Evolutionary conservation across 2,113 vertebrate genomes (phyloP), one percentile per base, ranked within the genome.

Genomic region (Myrmecophaga tridactyla): DNA sequence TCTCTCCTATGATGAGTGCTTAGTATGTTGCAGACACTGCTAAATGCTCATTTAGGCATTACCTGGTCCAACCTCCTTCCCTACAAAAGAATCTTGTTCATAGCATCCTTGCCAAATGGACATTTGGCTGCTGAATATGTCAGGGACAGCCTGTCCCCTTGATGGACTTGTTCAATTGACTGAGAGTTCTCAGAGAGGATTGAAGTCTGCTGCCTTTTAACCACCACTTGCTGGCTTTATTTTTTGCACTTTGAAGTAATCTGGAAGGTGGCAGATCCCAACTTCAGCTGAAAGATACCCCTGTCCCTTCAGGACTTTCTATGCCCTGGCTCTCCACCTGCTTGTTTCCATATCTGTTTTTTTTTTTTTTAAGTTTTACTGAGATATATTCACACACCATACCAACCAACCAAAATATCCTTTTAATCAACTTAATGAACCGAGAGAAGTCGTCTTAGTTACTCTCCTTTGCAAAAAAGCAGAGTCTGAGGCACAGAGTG

Each of bases 221-320:
- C 69, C 20, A 48, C 31, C 13, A 1, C 4, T 20, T 34, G 8
- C 0, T 14, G 48, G 20, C 20, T 14, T 31, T 13, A n/a, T 10
- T 62, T 77, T 62, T 81, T 89, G 58, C 43, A 14, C 15, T 81
- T 39, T 46, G 39, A 23, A 53, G 6, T 25, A 48, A 81, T 27
- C 60, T 21, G 39, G 92, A 83, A 88, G 51, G 34, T 21, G 34
- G 36, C 78, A 73, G 53, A 4, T 65, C 46, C 4, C 14, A 72
- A 15, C 27, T 70, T 90, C 34, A 10, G 12, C 69, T 46, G 23
- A 82, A 58, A 77, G 9, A 11, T 11, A n/a, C 41, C 15, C 34
- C 11, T 0, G 4, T 51, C 48, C 21, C 83, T 81, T 86, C 39
- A 20, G 51, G 70, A 39, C 72, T 84, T 70, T 21, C 43, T 7